These are phyloP conservation scores for Limnephilus lunatus DNA, from an alignment of 2,888 invertebrate species.

Conservation along the genomic window DNA sequence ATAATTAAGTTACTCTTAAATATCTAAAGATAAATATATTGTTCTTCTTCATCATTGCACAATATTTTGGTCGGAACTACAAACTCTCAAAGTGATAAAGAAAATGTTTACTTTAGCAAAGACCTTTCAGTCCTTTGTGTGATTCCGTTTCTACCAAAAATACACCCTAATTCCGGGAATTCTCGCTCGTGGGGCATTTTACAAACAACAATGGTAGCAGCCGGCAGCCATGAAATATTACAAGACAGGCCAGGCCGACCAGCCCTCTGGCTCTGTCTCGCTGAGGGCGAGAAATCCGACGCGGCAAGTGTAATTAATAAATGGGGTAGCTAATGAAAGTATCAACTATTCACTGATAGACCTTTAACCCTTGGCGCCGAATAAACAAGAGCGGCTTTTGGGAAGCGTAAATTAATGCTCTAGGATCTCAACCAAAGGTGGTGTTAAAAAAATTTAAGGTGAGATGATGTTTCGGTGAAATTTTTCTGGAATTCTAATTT, in stretches of 20 bases:
- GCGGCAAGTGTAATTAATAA: constrained; percentile 29
- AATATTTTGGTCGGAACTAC: neutral
- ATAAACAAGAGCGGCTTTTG: neutral
- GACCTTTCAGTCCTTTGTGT: neutral
- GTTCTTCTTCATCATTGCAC: neutral
- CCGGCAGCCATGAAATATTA: constrained; percentile 14
- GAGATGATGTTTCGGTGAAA: too few species aligned
- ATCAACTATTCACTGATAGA: constrained; percentile 14
- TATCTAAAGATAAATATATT: neutral
- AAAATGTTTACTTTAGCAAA: neutral
- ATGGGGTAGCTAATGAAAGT: constrained; percentile 12
- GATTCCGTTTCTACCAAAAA: neutral
- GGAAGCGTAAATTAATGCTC: neutral
- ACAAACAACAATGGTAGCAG: neutral
- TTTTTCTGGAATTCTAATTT: too few species aligned
- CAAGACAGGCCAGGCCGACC: neutral
- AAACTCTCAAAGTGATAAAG: neutral
- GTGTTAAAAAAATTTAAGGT: too few species aligned
- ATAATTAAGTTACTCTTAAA: neutral
- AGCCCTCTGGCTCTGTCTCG: neutral
- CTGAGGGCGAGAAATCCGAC: constrained; percentile 8
- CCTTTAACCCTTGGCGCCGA: neutral
- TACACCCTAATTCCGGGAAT: constrained; percentile 22
- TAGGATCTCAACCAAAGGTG: too few species aligned
- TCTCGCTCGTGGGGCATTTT: neutral